Evolutionary conservation across 2,888 invertebrate species (phyloP).

Genomic region (Troilus luridus): DNA sequence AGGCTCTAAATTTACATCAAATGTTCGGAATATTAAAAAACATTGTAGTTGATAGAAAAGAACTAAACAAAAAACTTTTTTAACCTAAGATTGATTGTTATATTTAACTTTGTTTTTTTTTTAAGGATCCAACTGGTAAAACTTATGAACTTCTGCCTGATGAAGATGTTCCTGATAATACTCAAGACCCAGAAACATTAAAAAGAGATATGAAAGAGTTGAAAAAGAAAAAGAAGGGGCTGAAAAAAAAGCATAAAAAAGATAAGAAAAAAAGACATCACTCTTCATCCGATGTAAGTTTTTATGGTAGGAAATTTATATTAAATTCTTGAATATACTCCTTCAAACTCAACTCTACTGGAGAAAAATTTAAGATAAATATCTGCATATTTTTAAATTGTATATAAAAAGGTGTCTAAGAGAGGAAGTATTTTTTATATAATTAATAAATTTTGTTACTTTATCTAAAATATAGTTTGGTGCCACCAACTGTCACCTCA

Average conservation of each 20-base stretch:
- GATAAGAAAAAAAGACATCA: slow-evolving; percentile 59
- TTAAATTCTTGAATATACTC: no score
- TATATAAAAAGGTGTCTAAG: no score
- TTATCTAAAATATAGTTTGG: no score
- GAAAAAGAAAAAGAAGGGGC: slow-evolving; percentile 63
- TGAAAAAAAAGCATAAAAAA: slow-evolving; percentile 68
- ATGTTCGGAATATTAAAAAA: no score
- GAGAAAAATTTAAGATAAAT: no score
- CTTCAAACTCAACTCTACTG: no score
- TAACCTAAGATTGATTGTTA: neutral
- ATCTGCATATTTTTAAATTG: no score
- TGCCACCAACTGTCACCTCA: no score
- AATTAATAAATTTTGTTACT: no score
- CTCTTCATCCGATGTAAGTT: slow-evolving; percentile 53
- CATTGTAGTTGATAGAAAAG: no score
- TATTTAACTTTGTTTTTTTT: slow-evolving; percentile 48
- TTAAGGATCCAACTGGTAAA: slow-evolving; percentile 68
- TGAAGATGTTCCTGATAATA: slow-evolving; percentile 63
- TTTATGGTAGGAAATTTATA: neutral
- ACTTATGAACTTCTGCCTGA: slow-evolving; percentile 70
- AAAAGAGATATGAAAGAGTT: slow-evolving; percentile 65
- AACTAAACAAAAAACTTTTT: neutral
- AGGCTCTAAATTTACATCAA: no score
- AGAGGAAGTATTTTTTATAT: no score
- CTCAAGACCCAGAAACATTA: slow-evolving; percentile 59